phyloP scores from a whole-genome alignment of 1,140 invertebrate species.

The Drosophila seguyi region DNA sequence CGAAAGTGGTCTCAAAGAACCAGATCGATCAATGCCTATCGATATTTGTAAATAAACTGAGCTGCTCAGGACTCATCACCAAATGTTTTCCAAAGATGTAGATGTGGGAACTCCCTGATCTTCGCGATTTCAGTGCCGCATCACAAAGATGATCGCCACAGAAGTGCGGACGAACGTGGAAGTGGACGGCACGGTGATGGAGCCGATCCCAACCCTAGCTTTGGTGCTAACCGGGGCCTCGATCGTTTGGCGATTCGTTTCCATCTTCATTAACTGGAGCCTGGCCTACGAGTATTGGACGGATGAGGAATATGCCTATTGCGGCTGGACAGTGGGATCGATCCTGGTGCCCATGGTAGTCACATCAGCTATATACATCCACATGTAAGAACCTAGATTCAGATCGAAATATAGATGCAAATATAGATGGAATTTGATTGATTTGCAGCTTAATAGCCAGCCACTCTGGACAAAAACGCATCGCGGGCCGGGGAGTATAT shows the following conservation, averaged over 20 bases:
- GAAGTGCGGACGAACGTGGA: conserved; percentile 10
- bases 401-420: no score
- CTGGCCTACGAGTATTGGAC: conserved; percentile 55
- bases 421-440: background rate
- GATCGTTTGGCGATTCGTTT: conserved; percentile 43
- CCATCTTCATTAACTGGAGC: conserved; percentile 62
- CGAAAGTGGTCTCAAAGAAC: conserved; percentile 1
- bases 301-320: conserved; percentile 36
- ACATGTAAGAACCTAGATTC: conserved; percentile 47
- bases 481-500: conserved; percentile 24
- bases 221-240: conserved; percentile 39
- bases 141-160: background rate
- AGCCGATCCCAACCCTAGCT: conserved; percentile 23
- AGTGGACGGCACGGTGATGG: conserved; percentile 21
- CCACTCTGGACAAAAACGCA: conserved; percentile 19
- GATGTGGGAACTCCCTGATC: conserved; percentile 6
- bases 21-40: conserved; percentile 1
- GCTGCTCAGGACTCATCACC: background rate
- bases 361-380: conserved; percentile 60
- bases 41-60: background rate
- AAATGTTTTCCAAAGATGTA: background rate
- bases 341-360: conserved; percentile 57
- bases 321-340: conserved; percentile 58
- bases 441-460: conserved; percentile 24
- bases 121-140: background rate